Evolutionary conservation across 2,797 vertebrate species (phyloP), one percentile per base, ranked within the genome.

Genomic region (Perdix hodgsoniae): DNA sequence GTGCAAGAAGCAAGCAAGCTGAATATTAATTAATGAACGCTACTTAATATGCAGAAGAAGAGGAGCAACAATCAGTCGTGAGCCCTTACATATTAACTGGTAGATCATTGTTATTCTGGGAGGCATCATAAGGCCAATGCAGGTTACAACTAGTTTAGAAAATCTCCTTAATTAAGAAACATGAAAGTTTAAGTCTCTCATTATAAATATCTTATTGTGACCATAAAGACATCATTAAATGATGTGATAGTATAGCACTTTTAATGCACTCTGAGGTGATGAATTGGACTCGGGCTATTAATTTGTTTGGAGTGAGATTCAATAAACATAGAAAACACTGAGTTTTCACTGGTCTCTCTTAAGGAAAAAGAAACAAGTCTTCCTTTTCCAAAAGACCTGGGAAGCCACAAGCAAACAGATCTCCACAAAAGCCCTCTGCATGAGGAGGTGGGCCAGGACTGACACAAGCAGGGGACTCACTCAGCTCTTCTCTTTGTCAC

Each of bases 81-180:
- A 97, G 95, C 90, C 87, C 91, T 93, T 94, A 95, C 94, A 91
- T 92, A 95, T 94, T 97, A 97, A 96, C 94, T 95, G 94, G 85
- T 94, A 96, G 96, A 96, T 97, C 89, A 95, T 97, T 96, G 95
- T 96, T 97, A 97, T 97, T 97, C 95, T 92, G 89, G 86, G 83
- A 97, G 93, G 96, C 94, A 95, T 88, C 84, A 96, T 91, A 93
- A 97, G 97, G 97, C 97, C 97, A 98, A 96, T 87, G 86, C 97
- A 95, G 93, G 95, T 97, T 96, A 96, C 94, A 94, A 97, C 95
- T 96, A 93, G 91, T 97, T 97, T 97, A 96, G 96, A 97, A 97
- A 96, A 96, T 94, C 94, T 94, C 93, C 92, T 96, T 96, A 97
- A 97, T 97, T 96, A 97, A 97, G 92, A 97, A 96, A 97, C 91